Base-by-base conservation (phyloP, 2,797 vertebrate species). In the Etheostoma nigrum region DNA sequence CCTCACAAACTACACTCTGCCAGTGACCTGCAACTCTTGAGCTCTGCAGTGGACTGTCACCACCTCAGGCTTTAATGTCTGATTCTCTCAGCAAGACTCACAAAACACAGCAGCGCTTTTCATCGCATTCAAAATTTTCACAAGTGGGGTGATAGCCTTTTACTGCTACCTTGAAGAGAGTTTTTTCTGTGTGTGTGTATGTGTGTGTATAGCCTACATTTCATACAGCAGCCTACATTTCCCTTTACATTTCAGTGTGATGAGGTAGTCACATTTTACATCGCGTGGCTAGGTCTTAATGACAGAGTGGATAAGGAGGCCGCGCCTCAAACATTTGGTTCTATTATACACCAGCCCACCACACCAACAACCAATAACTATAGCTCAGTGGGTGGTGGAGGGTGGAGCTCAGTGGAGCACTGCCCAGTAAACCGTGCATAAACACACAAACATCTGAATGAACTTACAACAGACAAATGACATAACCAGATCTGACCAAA, bases 381-480 rank as follows among this genome's bases (percentile, higher is more conserved):
- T 77, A 67, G 85, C 94, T 91, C 90, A 88, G 92, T 93, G 92
- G 92, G 93, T 90, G 94, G 93, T 91, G 89, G 86, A 91, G 91
- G 93, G 92, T 87, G 89, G 87, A 80, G 90, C 82, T 74, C 53
- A 48, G 81, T 78, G 81, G 76, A 86, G 86, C 73, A 64, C 84
- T 61, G 81, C 87, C 88, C 78, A 81, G 73, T 72, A 54, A 81
- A 86, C 78, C 12, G 7, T 57, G 48, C 68, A 44, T 74, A 45
- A 47, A 25, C 70, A 40, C 72, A 59, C 74, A n/a, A 54, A 66
- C 67, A 84, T 80, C 85, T 80, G 79, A 89, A 89, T 89, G 75
- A 89, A 90, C 86, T 91, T 49, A 45, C 90, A 88, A 92, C 81
- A 89, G 88, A 87, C 40, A 83, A 84, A 90, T 94, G 90, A 94